Evolutionary conservation across 1,140 invertebrate species (phyloP).

Genomic region (Lineus longissimus): DNA sequence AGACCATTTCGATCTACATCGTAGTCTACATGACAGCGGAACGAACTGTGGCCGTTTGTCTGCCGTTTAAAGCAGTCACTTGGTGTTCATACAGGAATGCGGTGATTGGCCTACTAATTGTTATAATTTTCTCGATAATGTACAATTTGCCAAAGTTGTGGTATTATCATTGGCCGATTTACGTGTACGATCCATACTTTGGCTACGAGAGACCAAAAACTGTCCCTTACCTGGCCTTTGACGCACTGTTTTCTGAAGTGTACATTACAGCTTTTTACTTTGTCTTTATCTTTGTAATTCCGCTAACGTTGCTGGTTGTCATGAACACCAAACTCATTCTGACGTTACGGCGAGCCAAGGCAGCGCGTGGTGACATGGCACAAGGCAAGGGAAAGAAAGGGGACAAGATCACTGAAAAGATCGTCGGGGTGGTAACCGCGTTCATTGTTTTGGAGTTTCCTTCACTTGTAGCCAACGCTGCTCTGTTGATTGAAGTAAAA

Average conservation of each 20-base stretch:
- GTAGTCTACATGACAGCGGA: not conserved
- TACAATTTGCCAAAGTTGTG: not conserved
- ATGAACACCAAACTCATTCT: not conserved
- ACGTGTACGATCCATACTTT: not conserved
- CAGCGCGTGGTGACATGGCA: not conserved
- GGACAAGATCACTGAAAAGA: not conserved
- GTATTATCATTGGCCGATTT: not conserved
- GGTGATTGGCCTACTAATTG: not conserved
- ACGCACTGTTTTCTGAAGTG: not conserved
- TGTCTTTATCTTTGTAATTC: not conserved
- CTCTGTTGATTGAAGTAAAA: not conserved
- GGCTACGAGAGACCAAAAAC: not conserved
- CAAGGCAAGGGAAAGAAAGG: not conserved
- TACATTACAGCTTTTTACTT: not conserved
- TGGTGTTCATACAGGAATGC: not conserved
- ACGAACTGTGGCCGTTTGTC: not conserved
- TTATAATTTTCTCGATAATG: not conserved
- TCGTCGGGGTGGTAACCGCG: not conserved
- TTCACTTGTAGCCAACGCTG: not conserved
- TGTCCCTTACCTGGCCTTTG: not conserved
- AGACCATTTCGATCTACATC: not conserved
- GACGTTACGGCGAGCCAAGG: not conserved
- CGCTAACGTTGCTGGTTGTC: not conserved
- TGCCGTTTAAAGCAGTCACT: not conserved
- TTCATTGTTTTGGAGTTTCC: not conserved